These are phyloP conservation scores for Podilymbus podiceps DNA, from an alignment of 2,113 vertebrate genomes.

Conservation along the genomic window DNA sequence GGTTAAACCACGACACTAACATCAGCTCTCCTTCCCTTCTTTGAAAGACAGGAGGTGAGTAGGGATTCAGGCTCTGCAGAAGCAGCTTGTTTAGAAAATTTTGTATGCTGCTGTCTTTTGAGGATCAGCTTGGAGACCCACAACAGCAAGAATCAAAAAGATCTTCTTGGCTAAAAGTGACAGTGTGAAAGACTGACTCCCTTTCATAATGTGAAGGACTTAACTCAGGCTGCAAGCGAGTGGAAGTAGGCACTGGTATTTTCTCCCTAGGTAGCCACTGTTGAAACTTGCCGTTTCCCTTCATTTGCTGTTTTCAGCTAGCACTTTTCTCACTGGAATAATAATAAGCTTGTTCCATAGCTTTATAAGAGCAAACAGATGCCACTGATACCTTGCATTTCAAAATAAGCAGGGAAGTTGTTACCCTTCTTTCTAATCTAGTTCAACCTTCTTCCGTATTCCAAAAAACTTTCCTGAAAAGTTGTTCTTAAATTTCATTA, in stretches of 20 bases:
- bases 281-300: not conserved
- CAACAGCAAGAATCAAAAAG: not conserved
- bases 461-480: not conserved
- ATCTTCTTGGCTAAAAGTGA: not conserved
- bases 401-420: not conserved
- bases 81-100: not conserved
- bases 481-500: not conserved
- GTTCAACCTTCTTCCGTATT: not conserved
- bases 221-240: not conserved
- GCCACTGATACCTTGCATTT: not conserved
- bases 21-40: not conserved
- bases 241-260: not conserved
- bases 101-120: not conserved
- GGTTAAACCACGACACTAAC: too few species aligned
- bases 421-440: not conserved
- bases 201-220: not conserved
- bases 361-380: constrained; percentile 14
- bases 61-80: not conserved
- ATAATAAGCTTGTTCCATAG: constrained; percentile 21
- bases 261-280: not conserved
- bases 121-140: not conserved
- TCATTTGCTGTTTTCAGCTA: constrained; percentile 19
- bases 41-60: not conserved
- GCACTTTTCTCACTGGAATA: constrained; percentile 10
- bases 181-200: not conserved